Evolutionary conservation across 2,888 invertebrate species (phyloP).

Genomic region (Epistrophe eligans): DNA sequence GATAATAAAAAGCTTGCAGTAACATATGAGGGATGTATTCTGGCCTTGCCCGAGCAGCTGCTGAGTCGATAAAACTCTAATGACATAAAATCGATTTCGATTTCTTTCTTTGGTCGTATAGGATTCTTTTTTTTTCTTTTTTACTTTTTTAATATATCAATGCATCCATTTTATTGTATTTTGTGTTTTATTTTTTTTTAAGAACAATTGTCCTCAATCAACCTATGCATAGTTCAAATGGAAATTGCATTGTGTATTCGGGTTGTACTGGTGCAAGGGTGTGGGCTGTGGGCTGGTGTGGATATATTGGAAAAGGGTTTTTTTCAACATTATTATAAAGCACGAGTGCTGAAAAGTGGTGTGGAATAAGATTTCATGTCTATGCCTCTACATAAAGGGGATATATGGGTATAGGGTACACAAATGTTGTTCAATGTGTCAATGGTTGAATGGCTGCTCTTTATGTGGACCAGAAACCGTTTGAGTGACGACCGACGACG

Average conservation of each 20-base stretch:
- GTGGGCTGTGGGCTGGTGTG: background rate
- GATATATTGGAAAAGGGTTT: background rate
- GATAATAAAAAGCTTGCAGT: slow-evolving; percentile 72
- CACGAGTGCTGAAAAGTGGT: slow-evolving; percentile 58
- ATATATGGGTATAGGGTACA: slow-evolving; percentile 19
- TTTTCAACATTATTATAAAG: slow-evolving; percentile 20
- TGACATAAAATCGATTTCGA: slow-evolving; percentile 75
- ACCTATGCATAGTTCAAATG: slow-evolving; percentile 73
- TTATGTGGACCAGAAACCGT: slow-evolving; percentile 42
- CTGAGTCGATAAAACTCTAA: slow-evolving; percentile 75
- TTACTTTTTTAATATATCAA: slow-evolving; percentile 11
- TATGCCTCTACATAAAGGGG: background rate
- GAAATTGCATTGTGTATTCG: slow-evolving; percentile 60
- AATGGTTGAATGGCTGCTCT: slow-evolving; percentile 64
- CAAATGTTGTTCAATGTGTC: slow-evolving; percentile 65
- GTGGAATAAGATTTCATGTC: slow-evolving; percentile 68
- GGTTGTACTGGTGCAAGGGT: background rate
- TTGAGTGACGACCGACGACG: slow-evolving; percentile 50
- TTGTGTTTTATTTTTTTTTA: slow-evolving; percentile 43
- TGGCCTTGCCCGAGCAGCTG: slow-evolving; percentile 61
- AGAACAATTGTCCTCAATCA: slow-evolving; percentile 75
- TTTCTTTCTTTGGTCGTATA: slow-evolving; percentile 61
- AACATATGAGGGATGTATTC: slow-evolving; percentile 67
- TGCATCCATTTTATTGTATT: slow-evolving; percentile 25
- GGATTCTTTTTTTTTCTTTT: slow-evolving; percentile 1